Evolutionary conservation across 1,140 invertebrate genomes (phyloP).

Genomic region (Geopemphigus sp.): DNA sequence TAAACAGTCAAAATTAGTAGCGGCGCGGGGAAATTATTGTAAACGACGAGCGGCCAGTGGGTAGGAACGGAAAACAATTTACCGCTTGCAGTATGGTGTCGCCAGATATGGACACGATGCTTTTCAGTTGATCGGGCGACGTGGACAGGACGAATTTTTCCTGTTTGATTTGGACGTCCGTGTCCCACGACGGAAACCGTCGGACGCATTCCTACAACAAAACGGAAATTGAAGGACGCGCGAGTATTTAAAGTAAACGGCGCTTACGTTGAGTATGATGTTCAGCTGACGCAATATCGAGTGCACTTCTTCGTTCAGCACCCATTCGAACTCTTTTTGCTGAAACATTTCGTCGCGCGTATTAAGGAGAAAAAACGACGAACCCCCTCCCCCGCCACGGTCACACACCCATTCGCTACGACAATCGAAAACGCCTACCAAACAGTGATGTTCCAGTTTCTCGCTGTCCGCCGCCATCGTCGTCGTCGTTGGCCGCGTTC

Average conservation of each 20-base stretch:
- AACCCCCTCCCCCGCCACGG: no score
- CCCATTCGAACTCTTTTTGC: conserved; percentile 93
- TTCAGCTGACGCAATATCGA: conserved; percentile 79
- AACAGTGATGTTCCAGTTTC: conserved; percentile 79
- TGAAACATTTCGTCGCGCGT: conserved; percentile 55
- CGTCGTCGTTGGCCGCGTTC: no score
- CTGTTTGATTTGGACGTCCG: conserved; percentile 68
- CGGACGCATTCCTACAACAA: conserved; percentile 74
- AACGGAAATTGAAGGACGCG: background rate
- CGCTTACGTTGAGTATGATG: conserved; percentile 74
- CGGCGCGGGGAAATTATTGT: no score
- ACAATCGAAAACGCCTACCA: conserved; percentile 62
- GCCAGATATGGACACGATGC: conserved; percentile 81
- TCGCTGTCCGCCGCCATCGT: conserved; percentile 79
- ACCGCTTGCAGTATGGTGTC: conserved; percentile 90
- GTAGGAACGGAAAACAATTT: conserved; percentile 57
- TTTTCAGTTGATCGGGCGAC: conserved; percentile 84
- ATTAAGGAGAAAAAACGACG: no score
- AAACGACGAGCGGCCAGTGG: no score
- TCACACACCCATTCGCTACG: no score
- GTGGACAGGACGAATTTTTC: conserved; percentile 85
- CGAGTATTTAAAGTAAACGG: background rate
- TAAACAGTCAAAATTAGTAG: no score
- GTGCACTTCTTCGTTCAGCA: conserved; percentile 84
- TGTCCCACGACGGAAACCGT: conserved; percentile 80